Evolutionary conservation across 2,113 vertebrate genomes (phyloP), one percentile per base, ranked within the genome.

Genomic region (Nibea albiflora): DNA sequence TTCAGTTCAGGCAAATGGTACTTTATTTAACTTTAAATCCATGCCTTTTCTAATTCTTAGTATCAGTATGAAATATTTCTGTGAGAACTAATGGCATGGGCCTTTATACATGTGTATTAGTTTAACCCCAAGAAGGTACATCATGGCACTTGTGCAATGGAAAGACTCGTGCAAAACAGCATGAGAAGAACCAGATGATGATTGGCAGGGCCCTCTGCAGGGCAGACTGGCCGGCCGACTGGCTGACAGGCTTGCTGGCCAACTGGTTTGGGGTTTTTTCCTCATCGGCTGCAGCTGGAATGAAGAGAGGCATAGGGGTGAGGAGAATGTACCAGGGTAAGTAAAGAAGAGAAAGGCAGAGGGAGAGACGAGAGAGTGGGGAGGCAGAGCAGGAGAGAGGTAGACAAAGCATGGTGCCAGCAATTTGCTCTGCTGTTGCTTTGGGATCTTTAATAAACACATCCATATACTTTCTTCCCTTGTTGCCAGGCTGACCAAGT

Each of bases 351-450:
- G 58, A 57, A 56, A 82, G 64, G 14, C 47, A 15, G 19, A 35
- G 50, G 74, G 20, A 24, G 56, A 62, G 78, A 58, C 24, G 62
- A 61, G 24, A 42, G 1, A 26, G 28, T 64, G 28, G 66, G 28
- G 53, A 24, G 22, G 16, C 47, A 20, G 62, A 47, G 64, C 1
- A 3, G 24, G 64, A 24, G 65, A 80, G 85, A 74, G 79, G 74
- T 11, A 19, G 73, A 80, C 63, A 58, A 46, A 63, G 39, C 35
- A 1, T 10, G 60, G 62, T 85, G 89, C 89, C 87, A 91, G 89
- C 78, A 35, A 95, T 95, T 93, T 42, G 88, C 83, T 93, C 90
- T 94, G 90, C 89, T 93, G 92, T 85, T 91, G 84, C 92, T 76
- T 62, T 35, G 90, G 87, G 91, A 94, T 77, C 71, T 67, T 90